Base-by-base conservation (phyloP, 1,140 invertebrate genomes). In the Heliconius hewitsoni region DNA sequence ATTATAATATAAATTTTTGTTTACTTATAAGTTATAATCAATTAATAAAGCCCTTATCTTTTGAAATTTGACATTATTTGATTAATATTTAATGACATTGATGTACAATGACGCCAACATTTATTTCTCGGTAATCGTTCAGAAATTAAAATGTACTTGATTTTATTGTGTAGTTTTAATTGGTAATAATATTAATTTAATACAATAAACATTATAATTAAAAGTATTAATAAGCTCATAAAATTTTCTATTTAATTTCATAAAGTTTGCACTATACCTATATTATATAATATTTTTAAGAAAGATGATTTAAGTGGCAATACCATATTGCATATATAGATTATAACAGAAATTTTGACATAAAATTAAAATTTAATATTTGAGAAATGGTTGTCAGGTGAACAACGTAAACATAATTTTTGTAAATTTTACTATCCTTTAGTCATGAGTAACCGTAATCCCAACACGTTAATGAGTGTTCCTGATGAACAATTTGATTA, bases 401-500 rank as follows among this genome's bases (percentile, higher is more conserved):
- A 85, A 84, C 80, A 89, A 90, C 87, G 87, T 91, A 93, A 93
- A 92, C 88, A 92, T 78, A 84, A 50, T 78, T 81, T 83, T 85
- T 75, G 34, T 80, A 73, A 80, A 34, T 57, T 78, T 46, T 42
- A 82, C 84, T 84, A 87, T 85, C 74, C 86, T 85, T 75, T 82
- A 89, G 88, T 79, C 76, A 94, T 94, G 91, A 90, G 86, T 84
- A 94, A 83, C 87, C 94, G 95, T 76, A 95, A 96, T 90, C 94
- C 95, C 52, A 94, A 95, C 77, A 96, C 95, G 76, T 85, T 96
- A 70, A 95, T 96, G 94, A 95, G 93, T 71, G 95, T 95, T 30
- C 95, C 95, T 18, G 97, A 97, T 79, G 97, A 97, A 85, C 95
- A 95, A 80, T 97, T 97, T 89, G 97, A 97, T 95, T 97, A 97